Conservation (phyloP, 2,113 vertebrate species). For the Gadus macrocephalus region DNA sequence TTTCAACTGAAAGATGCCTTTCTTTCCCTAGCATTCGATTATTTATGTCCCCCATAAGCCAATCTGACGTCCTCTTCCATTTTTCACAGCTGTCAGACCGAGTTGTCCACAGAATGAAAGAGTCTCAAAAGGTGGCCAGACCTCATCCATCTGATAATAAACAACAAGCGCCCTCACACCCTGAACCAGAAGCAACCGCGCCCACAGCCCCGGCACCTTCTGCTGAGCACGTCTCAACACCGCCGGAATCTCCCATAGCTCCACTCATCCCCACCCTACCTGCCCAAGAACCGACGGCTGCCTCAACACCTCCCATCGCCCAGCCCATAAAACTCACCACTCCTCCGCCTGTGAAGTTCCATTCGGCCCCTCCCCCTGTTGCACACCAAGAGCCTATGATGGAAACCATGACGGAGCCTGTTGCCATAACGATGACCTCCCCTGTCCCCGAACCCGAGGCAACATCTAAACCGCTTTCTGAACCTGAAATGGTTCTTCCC, state of each 20-base stretch:
- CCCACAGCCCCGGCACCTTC: slow-evolving; percentile 18
- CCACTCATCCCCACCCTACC: not conserved
- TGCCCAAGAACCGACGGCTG: slow-evolving; percentile 19
- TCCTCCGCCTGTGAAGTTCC: slow-evolving; percentile 44
- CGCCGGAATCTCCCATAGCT: slow-evolving; percentile 22
- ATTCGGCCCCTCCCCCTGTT: slow-evolving; percentile 33
- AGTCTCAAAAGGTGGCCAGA: slow-evolving; percentile 12
- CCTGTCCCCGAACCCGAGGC: not conserved
- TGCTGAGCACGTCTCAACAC: slow-evolving; percentile 25
- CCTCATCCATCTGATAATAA: slow-evolving; percentile 12
- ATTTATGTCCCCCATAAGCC: too few relatives aligned
- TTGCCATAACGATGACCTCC: slow-evolving; percentile 5
- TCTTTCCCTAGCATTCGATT: too few relatives aligned
- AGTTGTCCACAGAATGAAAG: slow-evolving; percentile 67
- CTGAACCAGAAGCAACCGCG: slow-evolving; percentile 7
- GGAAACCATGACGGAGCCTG: not conserved
- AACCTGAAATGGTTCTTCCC: slow-evolving; percentile 16
- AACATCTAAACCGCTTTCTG: slow-evolving; percentile 7
- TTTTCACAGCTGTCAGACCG: slow-evolving; percentile 60
- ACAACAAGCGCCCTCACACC: not conserved
- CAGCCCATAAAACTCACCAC: slow-evolving; percentile 26
- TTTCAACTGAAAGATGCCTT: too few relatives aligned
- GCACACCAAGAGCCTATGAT: slow-evolving; percentile 26
- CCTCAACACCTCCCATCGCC: not conserved
- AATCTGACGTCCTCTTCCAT: not conserved